These are phyloP conservation scores for Lycodopsis pacificus DNA, from an alignment of 2,797 vertebrate species.

Conservation along the genomic window DNA sequence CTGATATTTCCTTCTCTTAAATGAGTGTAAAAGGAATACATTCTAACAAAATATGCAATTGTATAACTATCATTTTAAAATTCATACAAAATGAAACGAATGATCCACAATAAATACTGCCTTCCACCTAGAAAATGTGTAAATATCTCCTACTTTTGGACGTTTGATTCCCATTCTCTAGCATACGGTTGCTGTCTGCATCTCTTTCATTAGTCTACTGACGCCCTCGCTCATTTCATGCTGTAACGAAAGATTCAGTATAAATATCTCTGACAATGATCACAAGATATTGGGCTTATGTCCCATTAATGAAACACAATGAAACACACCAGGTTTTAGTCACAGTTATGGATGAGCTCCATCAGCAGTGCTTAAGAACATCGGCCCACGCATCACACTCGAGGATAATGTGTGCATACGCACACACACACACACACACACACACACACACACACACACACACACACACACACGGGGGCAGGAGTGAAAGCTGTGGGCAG, in stretches of 20 bases:
- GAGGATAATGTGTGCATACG: constrained; percentile 49
- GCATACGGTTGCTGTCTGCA: neutral
- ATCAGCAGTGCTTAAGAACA: constrained; percentile 63
- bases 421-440: constrained; percentile 29
- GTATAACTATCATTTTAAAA: constrained; percentile 8
- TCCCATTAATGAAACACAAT: constrained; percentile 49
- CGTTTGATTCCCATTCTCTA: neutral
- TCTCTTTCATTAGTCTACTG: constrained; percentile 1
- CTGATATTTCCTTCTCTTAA: neutral
- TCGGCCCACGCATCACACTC: constrained; percentile 65
- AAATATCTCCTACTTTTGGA: neutral
- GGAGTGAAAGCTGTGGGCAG: constrained; percentile 61
- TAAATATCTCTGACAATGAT: constrained; percentile 16
- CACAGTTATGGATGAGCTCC: constrained; percentile 58
- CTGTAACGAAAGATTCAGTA: constrained; percentile 4
- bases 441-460: constrained; percentile 32
- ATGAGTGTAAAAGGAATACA: neutral
- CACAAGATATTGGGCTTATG: constrained; percentile 9
- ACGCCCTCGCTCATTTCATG: neutral
- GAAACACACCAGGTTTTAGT: constrained; percentile 55
- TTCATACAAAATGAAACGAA: neutral
- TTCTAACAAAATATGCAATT: neutral
- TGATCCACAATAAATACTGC: neutral
- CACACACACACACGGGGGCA: constrained; percentile 56
- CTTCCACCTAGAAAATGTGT: neutral